Conservation (phyloP, 2,888 invertebrate genomes). For the Caenorhabditis uteleia region DNA sequence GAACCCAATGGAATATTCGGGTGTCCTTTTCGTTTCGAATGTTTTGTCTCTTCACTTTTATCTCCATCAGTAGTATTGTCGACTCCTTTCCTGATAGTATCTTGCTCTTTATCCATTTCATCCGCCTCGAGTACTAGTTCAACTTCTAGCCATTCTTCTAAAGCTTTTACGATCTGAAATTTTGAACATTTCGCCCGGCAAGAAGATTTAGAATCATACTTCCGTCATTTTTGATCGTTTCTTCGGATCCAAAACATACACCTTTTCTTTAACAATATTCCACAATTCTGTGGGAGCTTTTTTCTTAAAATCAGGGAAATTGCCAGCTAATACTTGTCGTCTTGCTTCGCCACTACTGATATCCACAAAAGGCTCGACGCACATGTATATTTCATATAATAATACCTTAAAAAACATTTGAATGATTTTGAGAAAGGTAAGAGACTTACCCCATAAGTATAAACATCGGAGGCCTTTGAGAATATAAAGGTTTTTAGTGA, state of each 20-base stretch:
- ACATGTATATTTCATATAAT: constrained; percentile 36
- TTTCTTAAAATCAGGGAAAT: constrained; percentile 25
- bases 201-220: not conserved
- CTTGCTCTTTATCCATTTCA: constrained; percentile 33
- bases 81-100: too few relatives aligned
- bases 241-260: constrained; percentile 16
- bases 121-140: constrained; percentile 29
- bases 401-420: constrained; percentile 2
- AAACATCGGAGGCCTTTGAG: constrained; percentile 30
- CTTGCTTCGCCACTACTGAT: constrained; percentile 17
- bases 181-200: too few relatives aligned
- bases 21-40: too few relatives aligned
- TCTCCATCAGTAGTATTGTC: too few relatives aligned
- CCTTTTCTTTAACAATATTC: constrained; percentile 13
- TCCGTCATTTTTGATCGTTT: constrained; percentile 28
- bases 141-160: constrained; percentile 29
- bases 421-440: not conserved
- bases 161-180: constrained; percentile 20
- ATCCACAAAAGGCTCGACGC: constrained; percentile 18
- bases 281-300: constrained; percentile 13
- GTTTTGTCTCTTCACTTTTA: too few relatives aligned
- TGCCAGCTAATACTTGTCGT: constrained; percentile 9
- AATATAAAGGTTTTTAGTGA: constrained; percentile 27
- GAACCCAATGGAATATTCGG: too few relatives aligned
- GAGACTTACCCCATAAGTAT: constrained; percentile 23